Conservation (phyloP, 1,140 invertebrate species). For the Zaprionus ornatus region DNA sequence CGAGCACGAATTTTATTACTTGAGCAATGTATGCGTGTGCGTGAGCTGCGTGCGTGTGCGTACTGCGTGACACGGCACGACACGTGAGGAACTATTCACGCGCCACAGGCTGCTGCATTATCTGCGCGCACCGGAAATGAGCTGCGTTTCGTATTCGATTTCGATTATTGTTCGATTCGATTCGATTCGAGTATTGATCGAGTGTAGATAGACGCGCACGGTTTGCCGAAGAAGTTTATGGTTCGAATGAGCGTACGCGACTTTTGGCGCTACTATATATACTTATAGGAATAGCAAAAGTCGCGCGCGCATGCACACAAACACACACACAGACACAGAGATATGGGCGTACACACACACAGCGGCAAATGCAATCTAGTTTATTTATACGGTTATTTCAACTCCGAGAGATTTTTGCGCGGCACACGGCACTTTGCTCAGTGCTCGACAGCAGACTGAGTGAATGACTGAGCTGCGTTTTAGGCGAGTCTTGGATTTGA, state of each 20-base stretch:
- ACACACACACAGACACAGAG: conserved; percentile 6
- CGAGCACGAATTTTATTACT: conserved; percentile 1
- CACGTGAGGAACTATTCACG: neutral
- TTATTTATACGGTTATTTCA: conserved; percentile 73
- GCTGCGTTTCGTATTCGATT: conserved; percentile 5
- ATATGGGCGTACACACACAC: conserved; percentile 1
- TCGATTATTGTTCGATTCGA: conserved; percentile 32
- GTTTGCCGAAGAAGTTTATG: conserved; percentile 53
- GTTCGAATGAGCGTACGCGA: conserved; percentile 67
- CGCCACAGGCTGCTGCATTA: neutral
- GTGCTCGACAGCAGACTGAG: conserved; percentile 46
- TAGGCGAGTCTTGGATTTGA: conserved; percentile 56
- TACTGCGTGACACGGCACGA: neutral
- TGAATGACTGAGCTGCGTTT: conserved; percentile 65
- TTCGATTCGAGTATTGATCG: conserved; percentile 22
- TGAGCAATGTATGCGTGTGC: neutral
- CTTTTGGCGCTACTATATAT: conserved; percentile 76
- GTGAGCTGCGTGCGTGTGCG: neutral
- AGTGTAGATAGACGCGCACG: conserved; percentile 38
- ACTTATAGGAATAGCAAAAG: conserved; percentile 61
- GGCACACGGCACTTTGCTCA: neutral
- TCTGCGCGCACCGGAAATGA: conserved; percentile 57
- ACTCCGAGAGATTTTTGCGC: conserved; percentile 65
- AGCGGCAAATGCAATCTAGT: conserved; percentile 69
- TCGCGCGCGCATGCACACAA: conserved; percentile 11